phyloP scores from a whole-genome alignment of 2,797 vertebrate genomes.

The Nyctibius grandis region DNA sequence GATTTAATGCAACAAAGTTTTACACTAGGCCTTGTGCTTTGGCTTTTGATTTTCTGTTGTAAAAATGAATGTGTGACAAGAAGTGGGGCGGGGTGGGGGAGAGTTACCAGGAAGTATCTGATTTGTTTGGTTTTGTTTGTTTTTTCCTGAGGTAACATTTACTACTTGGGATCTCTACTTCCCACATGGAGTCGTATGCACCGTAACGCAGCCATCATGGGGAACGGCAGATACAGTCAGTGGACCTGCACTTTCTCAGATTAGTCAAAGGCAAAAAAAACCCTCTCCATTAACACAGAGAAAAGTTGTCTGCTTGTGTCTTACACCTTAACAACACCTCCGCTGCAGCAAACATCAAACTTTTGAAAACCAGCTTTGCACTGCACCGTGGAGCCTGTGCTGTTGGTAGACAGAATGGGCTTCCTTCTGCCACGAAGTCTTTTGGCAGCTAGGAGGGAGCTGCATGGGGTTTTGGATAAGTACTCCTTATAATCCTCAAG shows the following conservation, averaged over 20 bases:
- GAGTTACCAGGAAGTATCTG: not conserved
- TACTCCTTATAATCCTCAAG: not conserved
- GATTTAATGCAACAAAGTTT: not conserved
- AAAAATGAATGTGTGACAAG: not conserved
- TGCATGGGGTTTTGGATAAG: not conserved
- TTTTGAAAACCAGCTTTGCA: not conserved
- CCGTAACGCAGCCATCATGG: rapidly evolving
- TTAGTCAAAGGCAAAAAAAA: not conserved
- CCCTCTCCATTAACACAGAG: not conserved
- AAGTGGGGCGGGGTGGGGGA: rapidly evolving
- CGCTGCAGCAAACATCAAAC: not conserved
- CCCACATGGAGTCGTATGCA: not conserved
- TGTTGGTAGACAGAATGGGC: not conserved
- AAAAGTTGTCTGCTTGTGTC: not conserved
- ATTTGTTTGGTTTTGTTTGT: not conserved
- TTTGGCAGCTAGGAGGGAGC: not conserved
- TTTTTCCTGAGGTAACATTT: not conserved
- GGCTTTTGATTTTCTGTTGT: not conserved
- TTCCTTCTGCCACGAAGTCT: not conserved
- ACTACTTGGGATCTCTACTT: not conserved
- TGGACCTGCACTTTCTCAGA: not conserved
- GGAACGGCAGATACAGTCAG: not conserved
- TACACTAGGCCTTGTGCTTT: not conserved
- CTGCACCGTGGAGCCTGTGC: not conserved
- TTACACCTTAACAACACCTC: not conserved